Base-by-base conservation (phyloP, 2,888 invertebrate species). In the Mythimna ferrago region DNA sequence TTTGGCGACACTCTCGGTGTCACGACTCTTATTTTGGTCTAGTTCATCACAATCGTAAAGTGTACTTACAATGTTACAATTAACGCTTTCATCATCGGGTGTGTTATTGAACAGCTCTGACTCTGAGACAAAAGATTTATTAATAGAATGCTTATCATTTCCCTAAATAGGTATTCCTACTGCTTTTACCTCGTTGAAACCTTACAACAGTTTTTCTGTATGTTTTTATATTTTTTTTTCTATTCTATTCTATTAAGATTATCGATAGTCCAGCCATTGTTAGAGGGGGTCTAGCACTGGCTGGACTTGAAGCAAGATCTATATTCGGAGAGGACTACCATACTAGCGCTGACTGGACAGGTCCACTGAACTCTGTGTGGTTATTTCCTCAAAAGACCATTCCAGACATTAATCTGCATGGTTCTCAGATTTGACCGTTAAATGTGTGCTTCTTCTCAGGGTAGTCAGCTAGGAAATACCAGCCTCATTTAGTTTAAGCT, bases 1-100 rank as follows among this genome's bases (percentile, higher is more conserved):
- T 80, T 81, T 76, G 76, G 73, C 73, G 63, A 74, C 70, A 58
- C 48, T 64, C 66, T 66, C 57, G 62, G 57, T 81, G 58, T 48
- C 66, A 73, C 56, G 51, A 71, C 53, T 38, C 64, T 66, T 81
- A 84, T 70, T 81, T 78, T 75, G 66, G 71, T 54, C 21, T 70
- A 75, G 21, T 66, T 71, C 35, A 69, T 71, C 38, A 72, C 66
- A 66, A 63, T 63, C 56, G 14, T 62, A 57, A 81, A 80, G 1
- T 63, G 32, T 19, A 64, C 16, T 19, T 41, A 69, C 65, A 76
- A 65, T 71, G 71, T 73, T 63, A 64, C 64, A 72, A 66, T 69
- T 64, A 71, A 71, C 51, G 21, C 21, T 19, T 56, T 19, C 32
- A 53, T 68, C 56, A 14, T 64, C 58, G 74, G 19, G n/a, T 16